These are phyloP conservation scores for Oligia strigilis DNA, from an alignment of 2,888 invertebrate species.

Conservation along the genomic window DNA sequence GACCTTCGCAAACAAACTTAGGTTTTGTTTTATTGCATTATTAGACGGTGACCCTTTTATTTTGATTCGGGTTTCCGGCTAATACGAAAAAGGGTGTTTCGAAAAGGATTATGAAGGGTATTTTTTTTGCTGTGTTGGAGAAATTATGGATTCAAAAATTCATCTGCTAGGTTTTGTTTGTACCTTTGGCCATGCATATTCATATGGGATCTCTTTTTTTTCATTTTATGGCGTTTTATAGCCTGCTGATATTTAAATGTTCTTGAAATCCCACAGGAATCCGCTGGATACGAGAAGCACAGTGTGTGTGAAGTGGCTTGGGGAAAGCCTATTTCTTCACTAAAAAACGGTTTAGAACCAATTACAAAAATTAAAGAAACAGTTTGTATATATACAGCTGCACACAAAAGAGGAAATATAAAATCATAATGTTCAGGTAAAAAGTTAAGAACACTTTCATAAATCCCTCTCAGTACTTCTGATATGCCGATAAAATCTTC, in stretches of 20 bases:
- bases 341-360: too few species aligned
- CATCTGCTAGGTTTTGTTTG: neutral
- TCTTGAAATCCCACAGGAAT: neutral
- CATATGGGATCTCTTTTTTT: neutral
- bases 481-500: neutral
- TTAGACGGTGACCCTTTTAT: conserved; percentile 54
- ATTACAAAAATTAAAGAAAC: too few species aligned
- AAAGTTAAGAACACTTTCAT: neutral
- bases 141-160: neutral
- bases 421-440: neutral
- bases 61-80: conserved; percentile 30
- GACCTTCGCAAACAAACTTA: conserved; percentile 66
- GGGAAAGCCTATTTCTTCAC: neutral
- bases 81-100: conserved; percentile 41
- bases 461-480: neutral
- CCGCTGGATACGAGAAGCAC: neutral
- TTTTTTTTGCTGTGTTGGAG: neutral
- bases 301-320: neutral
- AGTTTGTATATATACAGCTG: neutral
- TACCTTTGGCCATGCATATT: neutral
- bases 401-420: neutral
- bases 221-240: neutral
- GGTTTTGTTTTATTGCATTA: conserved; percentile 64
- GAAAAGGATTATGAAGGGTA: neutral
- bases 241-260: neutral